These are phyloP conservation scores for Aphidius ervi DNA, from an alignment of 1,140 invertebrate species.

Conservation along the genomic window DNA sequence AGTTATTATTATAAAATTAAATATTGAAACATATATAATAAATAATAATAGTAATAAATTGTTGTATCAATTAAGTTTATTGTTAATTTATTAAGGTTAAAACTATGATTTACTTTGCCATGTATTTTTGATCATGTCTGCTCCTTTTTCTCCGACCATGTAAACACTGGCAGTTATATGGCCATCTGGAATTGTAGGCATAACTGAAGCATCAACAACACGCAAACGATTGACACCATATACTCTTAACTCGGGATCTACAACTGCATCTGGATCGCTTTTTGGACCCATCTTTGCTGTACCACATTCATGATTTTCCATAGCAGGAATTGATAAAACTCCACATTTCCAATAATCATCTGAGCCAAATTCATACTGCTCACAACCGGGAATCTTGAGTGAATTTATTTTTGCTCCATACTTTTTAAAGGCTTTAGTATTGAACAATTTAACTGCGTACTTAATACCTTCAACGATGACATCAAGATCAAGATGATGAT, in stretches of 20 bases:
- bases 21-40: too few relatives aligned
- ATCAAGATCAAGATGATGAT: conserved; percentile 69
- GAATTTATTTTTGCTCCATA: conserved; percentile 72
- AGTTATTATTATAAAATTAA: too few relatives aligned
- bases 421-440: conserved; percentile 73
- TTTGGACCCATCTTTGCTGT: conserved; percentile 81
- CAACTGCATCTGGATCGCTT: conserved; percentile 72
- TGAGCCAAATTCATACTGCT: conserved; percentile 64
- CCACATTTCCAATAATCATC: conserved; percentile 83
- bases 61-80: too few relatives aligned
- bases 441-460: conserved; percentile 65
- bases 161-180: conserved; percentile 82
- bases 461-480: conserved; percentile 78
- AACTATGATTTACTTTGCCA: too few relatives aligned
- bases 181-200: conserved; percentile 77
- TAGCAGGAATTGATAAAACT: conserved; percentile 78
- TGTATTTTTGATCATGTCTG: conserved; percentile 75
- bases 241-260: conserved; percentile 75
- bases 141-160: conserved; percentile 83
- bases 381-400: conserved; percentile 73
- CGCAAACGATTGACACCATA: conserved; percentile 73
- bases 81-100: too few relatives aligned
- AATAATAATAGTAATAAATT: too few relatives aligned
- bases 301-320: conserved; percentile 78
- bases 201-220: conserved; percentile 84